phyloP scores from a whole-genome alignment of 1,140 invertebrate species.

The Leucophenga varia region DNA sequence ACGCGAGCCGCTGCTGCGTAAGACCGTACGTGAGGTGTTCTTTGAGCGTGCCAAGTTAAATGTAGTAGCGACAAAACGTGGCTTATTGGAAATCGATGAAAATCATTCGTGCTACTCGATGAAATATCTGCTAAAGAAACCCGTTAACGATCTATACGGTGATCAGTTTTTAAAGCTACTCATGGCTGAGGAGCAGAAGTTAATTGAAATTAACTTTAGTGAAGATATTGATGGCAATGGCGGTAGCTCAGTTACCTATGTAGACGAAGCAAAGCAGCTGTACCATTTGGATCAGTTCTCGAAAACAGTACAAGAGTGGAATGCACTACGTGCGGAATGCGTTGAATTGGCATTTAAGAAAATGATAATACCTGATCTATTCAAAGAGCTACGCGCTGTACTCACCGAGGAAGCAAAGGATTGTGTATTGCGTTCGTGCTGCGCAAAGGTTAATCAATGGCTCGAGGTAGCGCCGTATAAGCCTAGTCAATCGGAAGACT shows the following conservation, averaged over 20 bases:
- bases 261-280: conserved; percentile 89
- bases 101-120: conserved; percentile 82
- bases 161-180: conserved; percentile 87
- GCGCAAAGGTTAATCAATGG: conserved; percentile 86
- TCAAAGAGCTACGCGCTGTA: conserved; percentile 81
- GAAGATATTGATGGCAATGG: conserved; percentile 79
- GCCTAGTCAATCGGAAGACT: conserved; percentile 61
- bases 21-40: conserved; percentile 85
- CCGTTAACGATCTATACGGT: conserved; percentile 82
- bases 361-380: conserved; percentile 86
- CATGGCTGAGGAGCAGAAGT: conserved; percentile 85
- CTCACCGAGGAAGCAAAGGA: conserved; percentile 88
- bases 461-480: conserved; percentile 87
- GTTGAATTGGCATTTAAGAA: conserved; percentile 86
- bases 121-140: conserved; percentile 96
- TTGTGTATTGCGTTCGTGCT: conserved; percentile 80
- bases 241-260: conserved; percentile 62
- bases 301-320: conserved; percentile 96
- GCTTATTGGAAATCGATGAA: conserved; percentile 92
- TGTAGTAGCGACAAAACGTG: conserved; percentile 85
- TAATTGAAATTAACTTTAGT: conserved; percentile 73
- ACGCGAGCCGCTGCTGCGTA: conserved; percentile 85
- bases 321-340: conserved; percentile 80
- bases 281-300: conserved; percentile 96
- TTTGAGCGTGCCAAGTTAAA: conserved; percentile 85